Conservation (phyloP, 1,140 invertebrate genomes). For the Tetramorium parvispinum region DNA sequence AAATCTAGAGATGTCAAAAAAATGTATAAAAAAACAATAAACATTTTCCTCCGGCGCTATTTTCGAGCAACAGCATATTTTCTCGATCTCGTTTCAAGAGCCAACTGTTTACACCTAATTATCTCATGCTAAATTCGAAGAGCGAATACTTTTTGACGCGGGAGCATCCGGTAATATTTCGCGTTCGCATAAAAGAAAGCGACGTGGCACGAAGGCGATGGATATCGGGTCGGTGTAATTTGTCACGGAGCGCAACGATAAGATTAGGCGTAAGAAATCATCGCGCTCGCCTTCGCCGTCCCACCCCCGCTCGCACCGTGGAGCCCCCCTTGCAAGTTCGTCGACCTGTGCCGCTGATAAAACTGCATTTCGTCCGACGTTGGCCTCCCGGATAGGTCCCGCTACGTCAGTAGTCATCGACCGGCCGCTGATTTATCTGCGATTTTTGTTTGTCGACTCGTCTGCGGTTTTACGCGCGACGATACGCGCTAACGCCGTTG, state of each 20-base stretch:
- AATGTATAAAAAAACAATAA: neutral
- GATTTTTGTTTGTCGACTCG: constrained; percentile 62
- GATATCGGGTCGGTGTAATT: constrained; percentile 59
- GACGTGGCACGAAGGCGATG: constrained; percentile 36
- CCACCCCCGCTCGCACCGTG: constrained; percentile 47
- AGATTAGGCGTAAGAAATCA: constrained; percentile 73
- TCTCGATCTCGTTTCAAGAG: neutral
- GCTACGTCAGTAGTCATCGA: constrained; percentile 58
- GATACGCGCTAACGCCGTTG: constrained; percentile 35
- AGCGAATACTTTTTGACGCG: neutral
- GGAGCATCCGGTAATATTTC: constrained; percentile 23
- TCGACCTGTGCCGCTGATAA: constrained; percentile 76
- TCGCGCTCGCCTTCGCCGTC: constrained; percentile 38
- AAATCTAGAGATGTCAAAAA: neutral
- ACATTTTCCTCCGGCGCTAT: neutral
- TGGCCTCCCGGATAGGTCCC: constrained; percentile 30
- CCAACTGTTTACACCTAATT: neutral
- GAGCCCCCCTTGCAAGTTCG: constrained; percentile 65
- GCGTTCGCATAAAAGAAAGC: constrained; percentile 42
- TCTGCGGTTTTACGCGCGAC: constrained; percentile 61
- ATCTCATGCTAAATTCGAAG: neutral
- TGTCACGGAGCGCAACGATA: constrained; percentile 68
- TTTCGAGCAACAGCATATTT: neutral
- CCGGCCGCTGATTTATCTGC: constrained; percentile 52
- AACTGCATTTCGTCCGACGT: constrained; percentile 73